Evolutionary conservation across 2,113 vertebrate genomes (phyloP), one percentile per base, ranked within the genome.

Genomic region (Megalops atlanticus): DNA sequence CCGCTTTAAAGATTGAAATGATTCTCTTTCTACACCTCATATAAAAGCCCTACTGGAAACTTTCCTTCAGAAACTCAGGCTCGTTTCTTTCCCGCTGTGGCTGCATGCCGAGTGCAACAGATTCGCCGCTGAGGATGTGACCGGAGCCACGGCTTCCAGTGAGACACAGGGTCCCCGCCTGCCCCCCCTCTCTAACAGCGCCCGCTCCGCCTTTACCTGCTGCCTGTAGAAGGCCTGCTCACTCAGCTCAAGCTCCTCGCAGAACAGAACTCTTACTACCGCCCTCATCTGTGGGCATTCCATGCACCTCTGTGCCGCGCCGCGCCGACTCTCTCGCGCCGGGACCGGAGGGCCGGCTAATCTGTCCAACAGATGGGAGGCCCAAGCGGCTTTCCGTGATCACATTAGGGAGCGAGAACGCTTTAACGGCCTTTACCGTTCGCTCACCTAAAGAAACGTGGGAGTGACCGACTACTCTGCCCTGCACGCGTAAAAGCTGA

Each of bases 261-360:
- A 87, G 84, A 89, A 81, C 74, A 89, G 80, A 12, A 92, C 86
- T 80, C 83, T 85, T 72, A 90, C 86, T 73, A 91, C 76, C 2
- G 90, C 86, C 87, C 90, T 93, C 90, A 93, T 93, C 87, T 83
- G 86, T 38, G 49, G 76, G 84, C 36, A n/a, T n/a, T n/a, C n/a
- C n/a, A 27, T 80, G 82, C n/a, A 31, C 24, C 11, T 7, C 70
- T 82, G 24, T 74, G 5, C 3, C 2, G 74, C 69, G 12, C 64
- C 38, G 35, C 64, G 41, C 78, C 3, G 5, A 12, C n/a, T 4
- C 68, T 43, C 81, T 76, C 33, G 35, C 16, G 41, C 33, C 0
- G 33, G 27, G 80, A 47, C 39, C 36, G 18, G 45, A 39, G 73
- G n/a, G 27, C 27, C 71, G 27, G 80, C 76, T 92, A 92, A 92